Evolutionary conservation across 1,140 invertebrate species (phyloP).

Genomic region (Lepidurus packardi): DNA sequence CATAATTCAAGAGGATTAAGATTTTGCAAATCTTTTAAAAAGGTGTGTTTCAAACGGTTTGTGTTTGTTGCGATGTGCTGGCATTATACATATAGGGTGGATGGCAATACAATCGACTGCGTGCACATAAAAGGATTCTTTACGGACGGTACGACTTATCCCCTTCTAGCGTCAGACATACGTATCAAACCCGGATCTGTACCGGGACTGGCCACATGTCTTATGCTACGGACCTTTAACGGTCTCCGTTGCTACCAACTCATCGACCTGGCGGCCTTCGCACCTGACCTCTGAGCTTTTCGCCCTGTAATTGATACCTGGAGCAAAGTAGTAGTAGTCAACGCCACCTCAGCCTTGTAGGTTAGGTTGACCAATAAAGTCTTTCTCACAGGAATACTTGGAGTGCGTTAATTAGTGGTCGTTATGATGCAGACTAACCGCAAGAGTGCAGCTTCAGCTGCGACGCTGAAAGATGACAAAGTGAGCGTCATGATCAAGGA

Average conservation of each 20-base stretch:
- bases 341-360: background rate
- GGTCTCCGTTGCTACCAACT: background rate
- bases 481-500: background rate
- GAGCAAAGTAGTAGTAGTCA: background rate
- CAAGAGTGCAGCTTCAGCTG: background rate
- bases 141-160: too few species aligned
- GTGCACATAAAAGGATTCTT: background rate
- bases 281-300: conserved; percentile 18
- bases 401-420: background rate
- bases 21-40: conserved; percentile 18
- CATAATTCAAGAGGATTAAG: background rate
- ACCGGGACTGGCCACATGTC: background rate
- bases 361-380: background rate
- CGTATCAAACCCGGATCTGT: too few species aligned
- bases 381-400: background rate
- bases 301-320: background rate
- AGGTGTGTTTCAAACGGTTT: conserved; percentile 18
- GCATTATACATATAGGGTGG: conserved; percentile 21
- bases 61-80: conserved; percentile 18
- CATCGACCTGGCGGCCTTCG: conserved; percentile 8
- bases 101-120: conserved; percentile 21
- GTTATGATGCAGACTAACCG: conserved; percentile 2
- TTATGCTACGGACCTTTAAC: background rate
- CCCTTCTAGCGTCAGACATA: too few species aligned
- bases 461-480: background rate